Conservation (phyloP, 2,113 vertebrate species). For the Chaetorhynchus papuensis region DNA sequence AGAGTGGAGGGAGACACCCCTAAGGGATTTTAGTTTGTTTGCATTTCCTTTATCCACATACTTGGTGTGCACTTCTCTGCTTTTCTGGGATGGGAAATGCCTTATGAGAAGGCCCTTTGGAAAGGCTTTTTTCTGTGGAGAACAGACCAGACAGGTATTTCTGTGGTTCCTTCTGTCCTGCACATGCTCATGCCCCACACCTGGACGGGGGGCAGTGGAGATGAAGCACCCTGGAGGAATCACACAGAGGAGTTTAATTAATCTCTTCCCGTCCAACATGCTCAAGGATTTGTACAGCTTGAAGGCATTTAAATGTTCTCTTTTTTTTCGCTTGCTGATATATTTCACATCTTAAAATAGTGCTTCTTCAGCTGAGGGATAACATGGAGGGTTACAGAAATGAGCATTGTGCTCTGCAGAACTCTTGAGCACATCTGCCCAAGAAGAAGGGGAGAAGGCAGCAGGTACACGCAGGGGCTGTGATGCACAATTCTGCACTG, state of each 20-base stretch:
- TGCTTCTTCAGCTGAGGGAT: background rate
- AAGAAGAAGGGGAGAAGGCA: background rate
- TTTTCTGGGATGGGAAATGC: background rate
- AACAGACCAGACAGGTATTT: background rate
- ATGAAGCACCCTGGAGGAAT: background rate
- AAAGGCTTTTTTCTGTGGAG: background rate
- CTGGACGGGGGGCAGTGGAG: background rate
- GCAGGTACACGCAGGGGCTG: background rate
- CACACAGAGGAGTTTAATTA: background rate
- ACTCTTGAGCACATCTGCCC: background rate
- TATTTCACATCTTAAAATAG: background rate
- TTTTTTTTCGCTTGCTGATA: background rate
- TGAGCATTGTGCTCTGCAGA: background rate
- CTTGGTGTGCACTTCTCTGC: background rate
- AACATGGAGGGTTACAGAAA: background rate
- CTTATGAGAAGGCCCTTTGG: background rate
- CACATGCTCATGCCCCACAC: background rate
- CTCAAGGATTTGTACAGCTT: background rate
- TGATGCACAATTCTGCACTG: background rate
- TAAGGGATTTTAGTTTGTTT: background rate
- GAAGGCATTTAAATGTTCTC: background rate
- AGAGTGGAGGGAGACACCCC: background rate
- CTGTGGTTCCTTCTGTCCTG: background rate
- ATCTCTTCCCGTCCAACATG: background rate
- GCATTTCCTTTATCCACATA: accelerated